Percentiles rank a stretch among this genome's conserved stretches.
These are phyloP conservation scores for Clarias magur DNA, from an alignment of 2,113 vertebrate species.

Conservation along the genomic window DNA sequence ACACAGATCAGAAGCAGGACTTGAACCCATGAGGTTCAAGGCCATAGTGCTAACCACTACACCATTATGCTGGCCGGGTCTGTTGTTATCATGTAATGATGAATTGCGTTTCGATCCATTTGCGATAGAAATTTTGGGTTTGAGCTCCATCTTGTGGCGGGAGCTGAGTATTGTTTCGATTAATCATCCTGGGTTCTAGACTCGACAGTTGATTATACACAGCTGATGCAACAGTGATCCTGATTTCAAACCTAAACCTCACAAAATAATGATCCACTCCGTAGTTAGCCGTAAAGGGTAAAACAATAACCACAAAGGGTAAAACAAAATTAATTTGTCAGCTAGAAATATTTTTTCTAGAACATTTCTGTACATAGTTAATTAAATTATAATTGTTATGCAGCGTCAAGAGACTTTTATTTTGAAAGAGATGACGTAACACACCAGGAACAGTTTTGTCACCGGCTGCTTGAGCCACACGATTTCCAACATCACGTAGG, in stretches of 20 bases:
- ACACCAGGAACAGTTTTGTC: background rate
- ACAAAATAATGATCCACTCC: background rate
- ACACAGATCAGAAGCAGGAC: too few relatives aligned
- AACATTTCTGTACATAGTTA: background rate
- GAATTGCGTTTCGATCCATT: background rate
- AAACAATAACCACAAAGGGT: too few relatives aligned
- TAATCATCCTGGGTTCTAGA: conserved; percentile 45
- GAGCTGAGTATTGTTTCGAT: conserved; percentile 11
- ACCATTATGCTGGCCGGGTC: background rate
- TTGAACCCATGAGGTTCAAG: too few relatives aligned
- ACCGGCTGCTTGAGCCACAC: conserved; percentile 22
- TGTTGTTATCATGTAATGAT: background rate
- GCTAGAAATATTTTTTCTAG: too few relatives aligned
- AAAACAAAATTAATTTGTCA: background rate
- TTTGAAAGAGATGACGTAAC: conserved; percentile 38
- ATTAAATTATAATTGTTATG: background rate
- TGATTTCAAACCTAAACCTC: conserved; percentile 18
- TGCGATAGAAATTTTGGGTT: background rate
- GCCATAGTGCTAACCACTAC: too few relatives aligned
- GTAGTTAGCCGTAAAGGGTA: background rate
- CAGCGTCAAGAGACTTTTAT: background rate
- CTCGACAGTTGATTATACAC: conserved; percentile 45
- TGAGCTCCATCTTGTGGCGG: conserved; percentile 6
- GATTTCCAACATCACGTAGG: background rate
- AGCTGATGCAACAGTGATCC: conserved; percentile 73